phyloP scores from a whole-genome alignment of 2,888 invertebrate species.

The Scaptodrosophila latifasciaeformis region DNA sequence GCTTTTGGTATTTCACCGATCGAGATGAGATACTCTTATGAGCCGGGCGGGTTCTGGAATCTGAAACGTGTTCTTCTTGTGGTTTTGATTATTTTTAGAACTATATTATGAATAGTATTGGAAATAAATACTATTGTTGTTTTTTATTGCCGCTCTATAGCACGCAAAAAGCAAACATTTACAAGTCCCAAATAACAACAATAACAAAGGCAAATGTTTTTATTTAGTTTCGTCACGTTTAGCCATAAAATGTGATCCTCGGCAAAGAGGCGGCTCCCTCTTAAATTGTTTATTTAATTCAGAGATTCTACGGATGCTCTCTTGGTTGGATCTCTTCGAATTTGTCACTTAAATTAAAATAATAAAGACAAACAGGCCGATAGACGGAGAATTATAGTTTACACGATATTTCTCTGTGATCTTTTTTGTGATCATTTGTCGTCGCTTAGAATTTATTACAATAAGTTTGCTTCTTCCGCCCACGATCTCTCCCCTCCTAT shows the following conservation, averaged over 20 bases:
- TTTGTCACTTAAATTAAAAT: constrained; percentile 7
- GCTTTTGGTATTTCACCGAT: constrained; percentile 17
- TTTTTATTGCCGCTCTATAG: constrained; percentile 42
- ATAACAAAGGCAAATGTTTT: constrained; percentile 24
- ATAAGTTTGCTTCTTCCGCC: too few relatives aligned
- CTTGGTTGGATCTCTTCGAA: constrained; percentile 37
- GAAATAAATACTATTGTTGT: constrained; percentile 62
- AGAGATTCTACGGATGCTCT: neutral
- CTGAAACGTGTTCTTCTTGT: too few relatives aligned
- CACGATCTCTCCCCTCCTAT: too few relatives aligned
- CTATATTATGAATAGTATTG: constrained; percentile 64
- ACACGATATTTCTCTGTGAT: constrained; percentile 6
- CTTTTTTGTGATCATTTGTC: too few relatives aligned
- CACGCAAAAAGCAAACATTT: constrained; percentile 36
- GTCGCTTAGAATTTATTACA: neutral
- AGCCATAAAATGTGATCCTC: constrained; percentile 54
- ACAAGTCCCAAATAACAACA: constrained; percentile 56
- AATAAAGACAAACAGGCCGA: neutral
- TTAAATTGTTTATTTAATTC: constrained; percentile 53
- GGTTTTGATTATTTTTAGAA: constrained; percentile 61
- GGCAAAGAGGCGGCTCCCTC: constrained; percentile 3
- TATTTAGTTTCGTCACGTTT: constrained; percentile 50
- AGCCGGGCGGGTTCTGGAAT: neutral
- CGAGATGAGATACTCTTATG: too few relatives aligned
- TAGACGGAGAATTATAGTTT: constrained; percentile 58